These are phyloP conservation scores for Hippopotamyrus pictus DNA, from an alignment of 2,797 vertebrate species.

Conservation along the genomic window DNA sequence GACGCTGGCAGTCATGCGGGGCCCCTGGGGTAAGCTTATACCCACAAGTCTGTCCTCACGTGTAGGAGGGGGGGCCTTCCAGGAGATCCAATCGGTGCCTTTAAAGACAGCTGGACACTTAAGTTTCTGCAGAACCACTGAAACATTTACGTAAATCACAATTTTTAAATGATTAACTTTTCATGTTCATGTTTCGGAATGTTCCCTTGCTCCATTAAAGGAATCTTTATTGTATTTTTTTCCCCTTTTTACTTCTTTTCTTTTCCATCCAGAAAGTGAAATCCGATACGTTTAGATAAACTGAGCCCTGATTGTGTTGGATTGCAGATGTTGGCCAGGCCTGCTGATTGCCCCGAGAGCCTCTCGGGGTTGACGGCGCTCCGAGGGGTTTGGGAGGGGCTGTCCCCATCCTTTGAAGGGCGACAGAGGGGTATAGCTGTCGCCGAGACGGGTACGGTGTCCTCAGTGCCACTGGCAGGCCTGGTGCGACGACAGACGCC, in stretches of 20 bases:
- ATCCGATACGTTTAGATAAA: background rate
- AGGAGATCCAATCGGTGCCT: background rate
- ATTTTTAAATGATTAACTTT: background rate
- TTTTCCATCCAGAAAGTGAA: background rate
- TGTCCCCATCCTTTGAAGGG: background rate
- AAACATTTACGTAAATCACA: background rate
- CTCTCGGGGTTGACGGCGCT: background rate
- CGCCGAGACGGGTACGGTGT: background rate
- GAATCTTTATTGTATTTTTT: background rate
- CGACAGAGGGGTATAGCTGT: background rate
- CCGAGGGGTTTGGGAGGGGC: background rate
- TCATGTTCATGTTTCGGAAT: background rate
- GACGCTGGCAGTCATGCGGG: conserved; percentile 32
- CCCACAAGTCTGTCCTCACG: background rate
- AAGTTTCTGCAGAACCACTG: background rate
- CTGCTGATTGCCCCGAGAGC: background rate
- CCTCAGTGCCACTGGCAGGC: background rate
- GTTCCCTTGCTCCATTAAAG: background rate
- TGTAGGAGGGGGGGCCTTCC: background rate
- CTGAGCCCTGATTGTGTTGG: background rate
- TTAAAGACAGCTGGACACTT: background rate
- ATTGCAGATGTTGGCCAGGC: background rate
- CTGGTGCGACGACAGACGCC: background rate
- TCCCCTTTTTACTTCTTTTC: background rate
- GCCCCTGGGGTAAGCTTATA: conserved; percentile 39